These are phyloP conservation scores for Drosophila lacertosa DNA, from an alignment of 1,140 invertebrate species.

Conservation along the genomic window DNA sequence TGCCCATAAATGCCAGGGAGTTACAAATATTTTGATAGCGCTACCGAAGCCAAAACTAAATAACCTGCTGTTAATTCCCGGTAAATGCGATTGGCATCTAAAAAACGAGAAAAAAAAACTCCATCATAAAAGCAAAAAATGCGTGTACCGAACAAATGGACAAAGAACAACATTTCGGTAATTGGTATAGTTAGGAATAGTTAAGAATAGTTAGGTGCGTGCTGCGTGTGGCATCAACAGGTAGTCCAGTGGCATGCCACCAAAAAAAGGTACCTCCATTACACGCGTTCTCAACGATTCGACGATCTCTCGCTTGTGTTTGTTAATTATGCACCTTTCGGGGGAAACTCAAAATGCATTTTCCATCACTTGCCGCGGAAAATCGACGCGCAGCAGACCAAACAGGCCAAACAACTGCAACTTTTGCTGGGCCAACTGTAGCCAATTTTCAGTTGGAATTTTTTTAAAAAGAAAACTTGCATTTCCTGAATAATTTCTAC, in stretches of 20 bases:
- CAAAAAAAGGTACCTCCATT: not conserved
- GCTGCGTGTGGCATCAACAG: constrained; percentile 64
- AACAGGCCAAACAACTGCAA: constrained; percentile 49
- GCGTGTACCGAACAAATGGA: constrained; percentile 48
- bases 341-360: constrained; percentile 10
- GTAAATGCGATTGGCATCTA: constrained; percentile 72
- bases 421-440: constrained; percentile 23
- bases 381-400: constrained; percentile 29
- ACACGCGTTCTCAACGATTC: too few species aligned
- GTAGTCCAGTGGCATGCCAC: constrained; percentile 8
- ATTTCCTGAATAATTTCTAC: too few species aligned
- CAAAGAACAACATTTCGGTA: constrained; percentile 34
- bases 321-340: constrained; percentile 50
- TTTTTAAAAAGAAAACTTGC: not conserved
- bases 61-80: constrained; percentile 48
- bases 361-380: constrained; percentile 47
- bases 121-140: constrained; percentile 49
- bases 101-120: too few species aligned
- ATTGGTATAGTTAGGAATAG: constrained; percentile 45
- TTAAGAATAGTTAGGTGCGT: constrained; percentile 32
- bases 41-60: constrained; percentile 21
- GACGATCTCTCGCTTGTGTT: constrained; percentile 9
- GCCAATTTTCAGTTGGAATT: constrained; percentile 1
- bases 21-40: constrained; percentile 77
- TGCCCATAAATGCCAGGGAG: constrained; percentile 53